Evolutionary conservation across 2,113 vertebrate genomes (phyloP).

Genomic region (Corynorhinus townsendii): DNA sequence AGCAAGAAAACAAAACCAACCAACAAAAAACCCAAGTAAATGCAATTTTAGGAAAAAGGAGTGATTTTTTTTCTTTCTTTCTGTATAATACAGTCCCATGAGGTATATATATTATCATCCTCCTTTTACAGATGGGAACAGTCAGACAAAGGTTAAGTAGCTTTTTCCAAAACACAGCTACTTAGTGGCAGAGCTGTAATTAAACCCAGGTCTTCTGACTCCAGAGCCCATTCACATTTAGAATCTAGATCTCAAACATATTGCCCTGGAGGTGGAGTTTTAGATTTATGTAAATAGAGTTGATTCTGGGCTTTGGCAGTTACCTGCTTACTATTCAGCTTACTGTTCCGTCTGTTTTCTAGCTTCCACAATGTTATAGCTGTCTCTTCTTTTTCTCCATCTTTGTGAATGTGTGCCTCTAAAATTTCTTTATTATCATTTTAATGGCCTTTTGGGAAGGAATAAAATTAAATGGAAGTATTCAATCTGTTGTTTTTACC

Average conservation of each 20-base stretch:
- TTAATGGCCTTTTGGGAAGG: not conserved
- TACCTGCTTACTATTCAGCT: not conserved
- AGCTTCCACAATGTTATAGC: not conserved
- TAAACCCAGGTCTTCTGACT: not conserved
- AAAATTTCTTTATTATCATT: not conserved
- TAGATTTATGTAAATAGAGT: not conserved
- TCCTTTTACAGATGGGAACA: not conserved
- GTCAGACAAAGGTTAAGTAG: not conserved
- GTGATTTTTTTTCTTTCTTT: not conserved
- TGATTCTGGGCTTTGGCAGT: not conserved
- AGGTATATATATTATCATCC: not conserved
- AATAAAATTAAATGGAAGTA: not conserved
- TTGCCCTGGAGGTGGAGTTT: not conserved
- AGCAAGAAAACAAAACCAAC: not conserved
- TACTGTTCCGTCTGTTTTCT: not conserved
- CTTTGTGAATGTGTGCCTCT: conserved; percentile 2
- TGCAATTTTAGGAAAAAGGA: not conserved
- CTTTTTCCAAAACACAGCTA: not conserved
- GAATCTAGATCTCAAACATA: not conserved
- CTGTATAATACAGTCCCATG: not conserved
- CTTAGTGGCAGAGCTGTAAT: not conserved
- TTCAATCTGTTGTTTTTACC: not conserved
- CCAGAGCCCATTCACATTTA: not conserved
- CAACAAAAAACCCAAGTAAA: not conserved
- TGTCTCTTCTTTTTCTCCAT: not conserved